These are phyloP conservation scores for Lysandra coridon DNA, from an alignment of 2,888 invertebrate species.

Conservation along the genomic window DNA sequence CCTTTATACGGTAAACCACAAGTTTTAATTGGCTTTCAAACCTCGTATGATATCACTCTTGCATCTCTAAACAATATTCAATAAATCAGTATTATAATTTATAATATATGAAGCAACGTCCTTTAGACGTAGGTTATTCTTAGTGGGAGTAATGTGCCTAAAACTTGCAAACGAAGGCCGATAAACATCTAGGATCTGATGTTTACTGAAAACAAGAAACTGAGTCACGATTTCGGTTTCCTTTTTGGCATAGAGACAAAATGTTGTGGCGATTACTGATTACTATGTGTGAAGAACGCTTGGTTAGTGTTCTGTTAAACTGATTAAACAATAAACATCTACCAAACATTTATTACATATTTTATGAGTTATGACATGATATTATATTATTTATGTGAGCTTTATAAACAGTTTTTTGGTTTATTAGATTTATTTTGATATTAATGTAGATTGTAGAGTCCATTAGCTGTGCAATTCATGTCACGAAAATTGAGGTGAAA, in stretches of 20 bases:
- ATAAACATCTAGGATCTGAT: constrained; percentile 2
- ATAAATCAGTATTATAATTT: background rate
- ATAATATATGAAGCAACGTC: background rate
- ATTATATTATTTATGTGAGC: background rate
- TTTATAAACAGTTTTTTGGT: background rate
- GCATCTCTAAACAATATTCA: background rate
- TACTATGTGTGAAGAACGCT: background rate
- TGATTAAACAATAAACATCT: background rate
- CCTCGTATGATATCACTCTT: too few species aligned
- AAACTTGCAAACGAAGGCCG: constrained; percentile 4
- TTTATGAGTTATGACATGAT: background rate
- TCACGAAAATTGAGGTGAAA: background rate
- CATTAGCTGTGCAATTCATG: background rate
- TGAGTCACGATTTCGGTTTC: constrained; percentile 22
- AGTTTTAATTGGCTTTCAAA: too few species aligned
- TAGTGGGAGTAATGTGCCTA: background rate
- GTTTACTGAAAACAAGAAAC: constrained; percentile 26
- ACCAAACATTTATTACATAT: too few species aligned
- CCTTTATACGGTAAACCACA: too few species aligned
- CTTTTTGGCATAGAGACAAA: constrained; percentile 26
- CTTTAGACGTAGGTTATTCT: background rate
- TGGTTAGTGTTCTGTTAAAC: background rate
- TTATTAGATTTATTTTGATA: background rate
- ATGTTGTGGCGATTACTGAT: background rate
- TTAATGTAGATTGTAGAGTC: background rate